Evolutionary conservation across 2,888 invertebrate species (phyloP).

Genomic region (Scaptomyza parva): DNA sequence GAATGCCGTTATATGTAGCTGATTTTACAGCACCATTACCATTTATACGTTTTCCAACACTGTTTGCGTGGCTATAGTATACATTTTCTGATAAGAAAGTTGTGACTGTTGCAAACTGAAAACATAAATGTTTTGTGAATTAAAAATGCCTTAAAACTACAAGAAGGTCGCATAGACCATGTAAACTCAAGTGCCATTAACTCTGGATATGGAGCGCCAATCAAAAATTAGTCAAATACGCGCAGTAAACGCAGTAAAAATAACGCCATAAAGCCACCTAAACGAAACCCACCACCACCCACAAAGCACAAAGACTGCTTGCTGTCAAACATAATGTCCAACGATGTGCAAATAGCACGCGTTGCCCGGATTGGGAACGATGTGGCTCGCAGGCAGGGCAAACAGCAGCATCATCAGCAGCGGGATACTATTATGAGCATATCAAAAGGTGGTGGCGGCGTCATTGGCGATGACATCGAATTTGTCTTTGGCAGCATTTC

Average conservation of each 20-base stretch:
- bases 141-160: conserved; percentile 63
- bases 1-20: conserved; percentile 3
- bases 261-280: conserved; percentile 26
- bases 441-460: conserved; percentile 46
- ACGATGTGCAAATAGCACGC: conserved; percentile 82
- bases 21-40: conserved; percentile 20
- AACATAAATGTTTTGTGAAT: conserved; percentile 52
- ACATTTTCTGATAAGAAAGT: conserved; percentile 72
- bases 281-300: conserved; percentile 11
- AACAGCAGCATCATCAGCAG: conserved; percentile 44
- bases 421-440: conserved; percentile 43
- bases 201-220: conserved; percentile 53
- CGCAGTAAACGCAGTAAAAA: conserved; percentile 21
- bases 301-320: conserved; percentile 17
- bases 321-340: conserved; percentile 65
- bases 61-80: conserved; percentile 49
- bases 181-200: conserved; percentile 49
- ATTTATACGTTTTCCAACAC: conserved; percentile 20
- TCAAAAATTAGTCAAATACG: conserved; percentile 53
- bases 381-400: conserved; percentile 53
- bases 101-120: conserved; percentile 38
- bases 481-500: conserved; percentile 83
- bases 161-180: conserved; percentile 34
- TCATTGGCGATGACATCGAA: conserved; percentile 62
- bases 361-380: conserved; percentile 75